These are phyloP conservation scores for Lepidurus arcticus DNA, from an alignment of 1,140 invertebrate species.

Conservation along the genomic window DNA sequence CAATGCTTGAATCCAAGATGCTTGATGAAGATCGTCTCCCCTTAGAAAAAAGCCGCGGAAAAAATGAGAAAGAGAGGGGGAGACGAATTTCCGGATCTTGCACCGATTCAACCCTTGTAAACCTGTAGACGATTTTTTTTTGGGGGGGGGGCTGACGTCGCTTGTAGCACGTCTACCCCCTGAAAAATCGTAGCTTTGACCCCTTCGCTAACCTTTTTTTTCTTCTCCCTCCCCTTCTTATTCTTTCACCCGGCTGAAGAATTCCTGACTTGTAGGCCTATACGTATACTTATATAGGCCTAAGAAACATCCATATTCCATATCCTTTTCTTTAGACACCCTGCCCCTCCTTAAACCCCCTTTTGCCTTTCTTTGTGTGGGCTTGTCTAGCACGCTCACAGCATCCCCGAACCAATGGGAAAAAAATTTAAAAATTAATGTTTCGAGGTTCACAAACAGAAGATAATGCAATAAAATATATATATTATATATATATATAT, in stretches of 20 bases:
- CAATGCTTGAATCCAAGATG: too few relatives aligned
- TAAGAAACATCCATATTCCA: neutral
- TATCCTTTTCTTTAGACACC: neutral
- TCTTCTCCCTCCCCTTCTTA: neutral
- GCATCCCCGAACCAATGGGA: neutral
- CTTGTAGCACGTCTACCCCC: neutral
- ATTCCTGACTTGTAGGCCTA: neutral
- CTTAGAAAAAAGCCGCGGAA: too few relatives aligned
- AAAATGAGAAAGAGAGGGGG: too few relatives aligned
- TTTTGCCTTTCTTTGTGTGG: neutral
- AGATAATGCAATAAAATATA: too few relatives aligned
- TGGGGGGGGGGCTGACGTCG: neutral
- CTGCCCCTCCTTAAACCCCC: neutral
- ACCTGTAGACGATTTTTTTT: too few relatives aligned
- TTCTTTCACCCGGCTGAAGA: neutral
- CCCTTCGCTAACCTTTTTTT: neutral
- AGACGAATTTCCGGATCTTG: too few relatives aligned
- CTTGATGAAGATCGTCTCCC: too few relatives aligned
- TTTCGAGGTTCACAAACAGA: too few relatives aligned
- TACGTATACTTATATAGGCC: neutral
- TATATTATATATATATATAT: too few relatives aligned
- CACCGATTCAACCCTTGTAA: too few relatives aligned
- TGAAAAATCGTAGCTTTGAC: neutral
- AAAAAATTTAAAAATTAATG: too few relatives aligned
- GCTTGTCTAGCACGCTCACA: neutral